Base-by-base conservation (phyloP, 2,797 vertebrate species). In the Coreius guichenoti region DNA sequence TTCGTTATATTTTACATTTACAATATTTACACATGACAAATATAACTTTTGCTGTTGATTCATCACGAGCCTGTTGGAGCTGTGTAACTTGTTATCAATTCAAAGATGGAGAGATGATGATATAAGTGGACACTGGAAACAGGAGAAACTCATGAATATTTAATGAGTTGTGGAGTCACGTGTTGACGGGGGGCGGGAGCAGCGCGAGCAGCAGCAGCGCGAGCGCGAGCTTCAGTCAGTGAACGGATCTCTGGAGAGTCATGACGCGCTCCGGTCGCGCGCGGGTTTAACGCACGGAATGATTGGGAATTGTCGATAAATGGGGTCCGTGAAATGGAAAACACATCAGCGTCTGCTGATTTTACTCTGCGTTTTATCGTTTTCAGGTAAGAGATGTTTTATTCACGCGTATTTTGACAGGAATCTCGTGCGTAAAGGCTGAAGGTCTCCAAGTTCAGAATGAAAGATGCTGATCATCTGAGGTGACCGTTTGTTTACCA, bases 311-410 rank as follows among this genome's bases (percentile, higher is more conserved):
- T 82, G 43, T 43, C 81, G 89, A 94, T 95, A 94, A 94, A 96
- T 96, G 95, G 93, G 89, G 45, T 90, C 91, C 82, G 91, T 92
- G 87, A 92, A 92, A 91, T 91, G 94, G 94, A 95, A 93, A 87
- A 16, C 61, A 83, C 56, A 56, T 87, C 92, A 65, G 83, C 88
- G n/a, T 1, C 86, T 90, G 92, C 89, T 94, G 85, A 65, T 92
- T 87, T 92, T 92, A 80, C 78, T 91, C 90, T 91, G 93, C 69
- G 89, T 92, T 86, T 72, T 95, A 26, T 91, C 90, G 84, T 89
- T 93, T 69, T 92, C 95, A 90, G 86, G 96, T 97, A 91, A 94
- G 94, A 90, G 47, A 56, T 43, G 8, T 39, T 65, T 13, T 17
- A 13, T 47, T 43, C 1, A 43, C 12, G 8, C 49, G 49, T 54